phyloP scores from a whole-genome alignment of 2,113 vertebrate species.

The Anguilla japonica region DNA sequence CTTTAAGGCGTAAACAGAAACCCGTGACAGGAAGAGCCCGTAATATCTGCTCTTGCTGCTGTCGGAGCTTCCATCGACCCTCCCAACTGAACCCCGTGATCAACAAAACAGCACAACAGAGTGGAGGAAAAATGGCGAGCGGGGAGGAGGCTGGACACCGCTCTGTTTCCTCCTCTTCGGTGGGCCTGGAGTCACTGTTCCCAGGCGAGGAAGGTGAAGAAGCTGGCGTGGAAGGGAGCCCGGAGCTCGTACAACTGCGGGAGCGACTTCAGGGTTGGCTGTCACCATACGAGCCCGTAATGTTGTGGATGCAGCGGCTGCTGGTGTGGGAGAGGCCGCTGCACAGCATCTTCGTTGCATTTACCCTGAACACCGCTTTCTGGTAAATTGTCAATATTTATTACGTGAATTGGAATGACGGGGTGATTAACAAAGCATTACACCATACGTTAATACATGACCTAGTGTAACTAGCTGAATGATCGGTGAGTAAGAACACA shows the following conservation, averaged over 20 bases:
- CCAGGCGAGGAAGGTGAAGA: constrained; percentile 58
- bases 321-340: constrained; percentile 93
- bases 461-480: not conserved
- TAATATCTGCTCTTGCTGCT: constrained; percentile 28
- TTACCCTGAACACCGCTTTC: constrained; percentile 85
- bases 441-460: not conserved
- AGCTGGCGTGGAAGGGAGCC: constrained; percentile 47
- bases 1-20: constrained; percentile 59
- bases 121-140: constrained; percentile 71
- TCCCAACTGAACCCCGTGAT: constrained; percentile 60
- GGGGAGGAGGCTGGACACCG: constrained; percentile 66
- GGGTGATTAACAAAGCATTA: not conserved
- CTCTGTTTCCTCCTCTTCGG: constrained; percentile 56
- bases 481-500: not conserved
- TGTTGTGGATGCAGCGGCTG: constrained; percentile 80
- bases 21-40: constrained; percentile 60
- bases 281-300: constrained; percentile 70
- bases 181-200: constrained; percentile 70
- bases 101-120: constrained; percentile 65
- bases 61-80: constrained; percentile 31
- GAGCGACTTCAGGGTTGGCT: constrained; percentile 79
- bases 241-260: constrained; percentile 68
- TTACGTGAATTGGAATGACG: not conserved
- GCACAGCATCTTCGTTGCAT: constrained; percentile 81
- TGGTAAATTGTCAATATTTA: constrained; percentile 70